phyloP scores from a whole-genome alignment of 2,888 invertebrate species.

The Tetranychus piercei region DNA sequence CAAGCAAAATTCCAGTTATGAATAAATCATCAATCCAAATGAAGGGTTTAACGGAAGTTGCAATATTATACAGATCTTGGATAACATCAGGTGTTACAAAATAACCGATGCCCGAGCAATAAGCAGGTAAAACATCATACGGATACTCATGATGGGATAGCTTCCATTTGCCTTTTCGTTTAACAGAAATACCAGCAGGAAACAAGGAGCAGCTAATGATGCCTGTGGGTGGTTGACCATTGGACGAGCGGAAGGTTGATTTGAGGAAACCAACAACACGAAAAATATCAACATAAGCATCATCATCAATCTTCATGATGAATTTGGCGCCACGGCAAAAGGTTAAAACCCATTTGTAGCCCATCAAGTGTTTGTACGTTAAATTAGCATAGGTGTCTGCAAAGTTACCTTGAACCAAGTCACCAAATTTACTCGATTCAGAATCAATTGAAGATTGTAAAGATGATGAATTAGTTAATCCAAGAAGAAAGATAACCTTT shows the following conservation, averaged over 20 bases:
- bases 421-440: constrained; percentile 19
- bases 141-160: constrained; percentile 50
- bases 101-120: constrained; percentile 55
- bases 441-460: background rate
- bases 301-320: constrained; percentile 29
- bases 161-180: constrained; percentile 44
- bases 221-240: constrained; percentile 19
- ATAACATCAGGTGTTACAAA: constrained; percentile 47
- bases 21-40: constrained; percentile 21
- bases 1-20: constrained; percentile 18
- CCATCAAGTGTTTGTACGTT: constrained; percentile 29
- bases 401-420: constrained; percentile 28
- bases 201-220: constrained; percentile 44
- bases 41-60: constrained; percentile 14
- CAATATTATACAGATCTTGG: constrained; percentile 12
- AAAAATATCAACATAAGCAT: constrained; percentile 29
- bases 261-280: constrained; percentile 28
- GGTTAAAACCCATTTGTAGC: constrained; percentile 28
- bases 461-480: background rate
- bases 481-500: constrained; percentile 15
- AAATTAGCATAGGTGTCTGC: constrained; percentile 29
- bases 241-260: constrained; percentile 20
- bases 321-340: constrained; percentile 28
- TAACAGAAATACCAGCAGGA: constrained; percentile 24
- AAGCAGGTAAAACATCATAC: constrained; percentile 46